Conservation (phyloP, 1,140 invertebrate species). For the Portunus trituberculatus region DNA sequence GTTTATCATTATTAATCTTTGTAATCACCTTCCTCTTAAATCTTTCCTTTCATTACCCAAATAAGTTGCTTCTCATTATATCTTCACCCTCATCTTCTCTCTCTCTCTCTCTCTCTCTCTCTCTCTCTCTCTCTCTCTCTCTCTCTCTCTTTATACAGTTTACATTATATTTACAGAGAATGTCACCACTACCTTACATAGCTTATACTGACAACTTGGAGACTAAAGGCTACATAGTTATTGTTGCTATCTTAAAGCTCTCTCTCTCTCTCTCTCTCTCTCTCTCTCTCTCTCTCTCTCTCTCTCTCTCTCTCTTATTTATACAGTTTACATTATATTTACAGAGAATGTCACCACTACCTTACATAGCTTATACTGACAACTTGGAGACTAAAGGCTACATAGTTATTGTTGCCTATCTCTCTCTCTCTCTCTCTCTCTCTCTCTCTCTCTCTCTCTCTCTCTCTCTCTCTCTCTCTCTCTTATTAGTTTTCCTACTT, state of each 20-base stretch:
- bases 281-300: constrained; percentile 11
- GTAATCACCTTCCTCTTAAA: no score
- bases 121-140: not conserved
- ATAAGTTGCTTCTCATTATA: not conserved
- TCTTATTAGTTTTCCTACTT: not conserved
- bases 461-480: not conserved
- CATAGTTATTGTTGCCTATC: not conserved
- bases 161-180: no score
- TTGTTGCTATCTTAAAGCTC: no score
- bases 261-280: no score
- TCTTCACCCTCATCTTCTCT: not conserved
- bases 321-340: no score
- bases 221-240: not conserved
- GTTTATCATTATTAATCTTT: no score
- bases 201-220: not conserved
- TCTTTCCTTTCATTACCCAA: no score
- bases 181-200: not conserved
- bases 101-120: constrained; percentile 29
- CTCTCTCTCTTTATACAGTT: no score
- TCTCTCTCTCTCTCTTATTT: no score
- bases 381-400: no score
- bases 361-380: no score
- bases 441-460: not conserved
- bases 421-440: constrained; percentile 29
- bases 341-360: no score